These are phyloP conservation scores for Podarcis raffonei DNA, from an alignment of 2,113 vertebrate genomes.

Conservation along the genomic window DNA sequence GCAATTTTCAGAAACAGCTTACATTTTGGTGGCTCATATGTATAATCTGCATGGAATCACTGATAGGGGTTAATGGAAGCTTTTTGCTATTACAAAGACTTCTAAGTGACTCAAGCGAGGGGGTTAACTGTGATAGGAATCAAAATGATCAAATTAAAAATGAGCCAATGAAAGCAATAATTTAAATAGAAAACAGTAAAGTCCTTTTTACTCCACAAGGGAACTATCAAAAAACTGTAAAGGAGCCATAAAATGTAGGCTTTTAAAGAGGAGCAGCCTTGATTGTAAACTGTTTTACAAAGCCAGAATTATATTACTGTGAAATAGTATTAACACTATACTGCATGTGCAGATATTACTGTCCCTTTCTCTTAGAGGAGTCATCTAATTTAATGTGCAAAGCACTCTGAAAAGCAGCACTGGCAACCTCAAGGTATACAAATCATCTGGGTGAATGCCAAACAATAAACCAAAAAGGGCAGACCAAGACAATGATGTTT, in stretches of 20 bases:
- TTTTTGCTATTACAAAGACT: constrained; percentile 48
- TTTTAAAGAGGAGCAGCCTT: constrained; percentile 53
- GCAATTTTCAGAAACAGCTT: constrained; percentile 49
- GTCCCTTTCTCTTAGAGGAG: neutral
- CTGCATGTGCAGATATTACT: neutral
- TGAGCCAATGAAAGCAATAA: constrained; percentile 52
- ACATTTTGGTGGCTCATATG: constrained; percentile 21
- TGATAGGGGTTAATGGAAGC: constrained; percentile 35
- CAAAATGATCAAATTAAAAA: constrained; percentile 54
- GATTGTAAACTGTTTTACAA: constrained; percentile 65
- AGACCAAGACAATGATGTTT: constrained; percentile 16
- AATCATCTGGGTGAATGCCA: neutral
- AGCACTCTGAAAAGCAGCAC: neutral
- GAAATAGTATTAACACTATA: constrained; percentile 29
- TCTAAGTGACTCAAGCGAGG: constrained; percentile 55
- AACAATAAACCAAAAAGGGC: constrained; percentile 20
- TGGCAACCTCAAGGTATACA: neutral
- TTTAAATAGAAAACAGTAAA: constrained; percentile 39
- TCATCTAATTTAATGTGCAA: constrained; percentile 12
- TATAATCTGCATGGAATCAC: constrained; percentile 18
- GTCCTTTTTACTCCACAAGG: constrained; percentile 46
- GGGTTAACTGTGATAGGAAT: constrained; percentile 52
- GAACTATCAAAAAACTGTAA: constrained; percentile 49
- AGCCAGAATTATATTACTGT: constrained; percentile 57
- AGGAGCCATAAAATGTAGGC: constrained; percentile 61